phyloP scores from a whole-genome alignment of 1,140 invertebrate species.

The Pogonognathellus flavescens region DNA sequence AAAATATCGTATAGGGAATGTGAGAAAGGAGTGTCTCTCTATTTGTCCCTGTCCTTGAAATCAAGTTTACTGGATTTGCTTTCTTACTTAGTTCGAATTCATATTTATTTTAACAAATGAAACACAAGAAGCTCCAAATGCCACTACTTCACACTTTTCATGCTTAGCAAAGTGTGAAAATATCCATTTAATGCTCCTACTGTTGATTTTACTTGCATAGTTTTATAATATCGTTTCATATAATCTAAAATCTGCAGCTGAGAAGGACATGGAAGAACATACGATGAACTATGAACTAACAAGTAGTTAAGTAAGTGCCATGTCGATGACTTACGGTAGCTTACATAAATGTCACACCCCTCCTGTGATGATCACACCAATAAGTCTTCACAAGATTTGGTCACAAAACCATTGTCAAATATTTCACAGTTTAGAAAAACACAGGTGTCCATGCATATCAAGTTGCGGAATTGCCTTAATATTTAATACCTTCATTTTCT shows the following conservation, averaged over 20 bases:
- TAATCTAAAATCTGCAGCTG: not conserved
- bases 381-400: too few relatives aligned
- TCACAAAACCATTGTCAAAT: too few relatives aligned
- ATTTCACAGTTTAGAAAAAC: too few relatives aligned
- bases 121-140: not conserved
- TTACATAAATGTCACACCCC: not conserved
- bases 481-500: too few relatives aligned
- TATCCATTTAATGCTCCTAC: constrained; percentile 36
- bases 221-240: not conserved
- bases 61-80: constrained; percentile 18
- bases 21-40: constrained; percentile 1
- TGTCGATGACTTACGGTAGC: not conserved
- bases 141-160: constrained; percentile 5
- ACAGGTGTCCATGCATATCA: too few relatives aligned
- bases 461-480: too few relatives aligned
- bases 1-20: not conserved
- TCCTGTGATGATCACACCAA: constrained; percentile 18
- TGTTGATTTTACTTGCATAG: not conserved
- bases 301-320: constrained; percentile 12
- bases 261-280: not conserved
- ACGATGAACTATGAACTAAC: not conserved
- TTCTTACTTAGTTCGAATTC: constrained; percentile 16
- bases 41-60: constrained; percentile 23
- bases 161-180: constrained; percentile 39
- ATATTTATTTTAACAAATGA: constrained; percentile 12